phyloP scores from a whole-genome alignment of 2,113 vertebrate genomes.

The Caranx ignobilis region DNA sequence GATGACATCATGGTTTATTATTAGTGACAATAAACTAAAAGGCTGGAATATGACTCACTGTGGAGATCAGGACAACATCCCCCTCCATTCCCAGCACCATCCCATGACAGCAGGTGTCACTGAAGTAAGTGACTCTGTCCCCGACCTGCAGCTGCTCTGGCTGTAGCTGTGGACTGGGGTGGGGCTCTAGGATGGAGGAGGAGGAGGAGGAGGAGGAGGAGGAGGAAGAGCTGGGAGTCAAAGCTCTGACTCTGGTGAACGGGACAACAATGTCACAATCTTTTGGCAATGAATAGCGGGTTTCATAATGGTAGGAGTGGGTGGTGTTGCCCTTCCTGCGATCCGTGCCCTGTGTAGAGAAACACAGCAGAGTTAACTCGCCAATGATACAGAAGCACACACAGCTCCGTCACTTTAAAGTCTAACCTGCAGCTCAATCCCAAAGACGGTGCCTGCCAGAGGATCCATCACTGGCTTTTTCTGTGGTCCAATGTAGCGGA shows the following conservation, averaged over 20 bases:
- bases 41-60: conserved; percentile 60
- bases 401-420: too few species aligned
- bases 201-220: accelerated
- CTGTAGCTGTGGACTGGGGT: accelerated
- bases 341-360: conserved; percentile 77
- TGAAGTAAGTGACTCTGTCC: conserved; percentile 85
- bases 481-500: conserved; percentile 82
- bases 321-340: conserved; percentile 76
- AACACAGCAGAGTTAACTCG: not conserved
- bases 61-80: conserved; percentile 70
- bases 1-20: not conserved
- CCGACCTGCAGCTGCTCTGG: conserved; percentile 69
- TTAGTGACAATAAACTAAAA: not conserved
- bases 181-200: accelerated
- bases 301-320: not conserved
- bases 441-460: conserved; percentile 78
- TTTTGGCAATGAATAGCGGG: conserved; percentile 77
- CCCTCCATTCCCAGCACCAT: conserved; percentile 79
- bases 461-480: accelerated
- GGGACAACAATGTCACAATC: conserved; percentile 85
- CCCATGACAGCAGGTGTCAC: conserved; percentile 68
- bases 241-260: conserved; percentile 78
- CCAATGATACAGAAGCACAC: too few species aligned
- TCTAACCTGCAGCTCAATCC: conserved; percentile 88
- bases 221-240: accelerated